Base-by-base conservation (phyloP, 2,113 vertebrate genomes). In the Galeopterus variegatus region DNA sequence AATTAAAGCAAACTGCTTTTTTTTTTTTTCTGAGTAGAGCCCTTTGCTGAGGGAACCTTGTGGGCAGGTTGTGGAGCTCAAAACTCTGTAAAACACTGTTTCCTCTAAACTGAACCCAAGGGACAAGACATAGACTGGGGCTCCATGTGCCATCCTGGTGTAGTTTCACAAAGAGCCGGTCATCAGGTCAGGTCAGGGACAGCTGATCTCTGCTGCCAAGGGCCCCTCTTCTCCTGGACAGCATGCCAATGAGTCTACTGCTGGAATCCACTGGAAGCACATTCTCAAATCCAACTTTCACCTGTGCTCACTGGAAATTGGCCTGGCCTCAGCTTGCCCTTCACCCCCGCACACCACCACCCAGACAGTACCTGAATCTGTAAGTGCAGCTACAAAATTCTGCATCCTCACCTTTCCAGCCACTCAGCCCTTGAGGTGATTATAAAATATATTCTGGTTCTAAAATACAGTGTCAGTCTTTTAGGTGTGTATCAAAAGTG, bases 401-500 rank as follows among this genome's bases (percentile, higher is more conserved):
- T 92, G 83, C 62, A 91, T 75, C 77, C 93, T 85, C 90, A 90
- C 58, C 84, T 94, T 94, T 67, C 97, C 95, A 96, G 69, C 6
- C 98, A 97, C 86, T 95, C 97, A 98, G 98, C 97, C 98, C 98
- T 98, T 97, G 94, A 98, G 96, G 98, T 98, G 98, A 50, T 75
- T 95, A 97, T 97, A 98, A 98, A 98, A 98, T 96, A 98, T 64
- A 94, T 96, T 97, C 96, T 3, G 75, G 97, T 97, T 98, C 98
- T 98, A 98, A 99, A 99, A 98, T 96, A 97, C 97, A 98, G 65
- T 89, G 88, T 98, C 98, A 98, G 97, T 98, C 98, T 98, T 98
- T 98, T 98, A 99, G 97, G 98, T 97, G 93, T 98, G 97, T 98
- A 98, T 98, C 99, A 98, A 99, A 99, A 99, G 99, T 99, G 99